Evolutionary conservation across 1,140 invertebrate species (phyloP), one percentile per base, ranked within the genome.

Genomic region (Drosophila guanche): DNA sequence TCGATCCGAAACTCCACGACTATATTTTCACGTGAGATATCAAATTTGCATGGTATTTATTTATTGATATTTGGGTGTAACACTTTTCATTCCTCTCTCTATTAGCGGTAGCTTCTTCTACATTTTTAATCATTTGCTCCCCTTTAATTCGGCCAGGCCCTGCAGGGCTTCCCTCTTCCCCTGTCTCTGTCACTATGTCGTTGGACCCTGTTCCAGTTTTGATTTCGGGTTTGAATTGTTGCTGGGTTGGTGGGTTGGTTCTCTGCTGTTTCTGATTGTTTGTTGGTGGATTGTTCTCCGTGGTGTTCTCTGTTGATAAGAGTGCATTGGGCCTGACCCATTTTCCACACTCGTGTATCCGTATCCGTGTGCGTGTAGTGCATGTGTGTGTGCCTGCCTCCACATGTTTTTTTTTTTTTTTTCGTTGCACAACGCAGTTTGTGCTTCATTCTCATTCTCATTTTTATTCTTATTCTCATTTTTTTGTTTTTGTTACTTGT

Each of bases 251-350:
- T 37, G 33, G 33, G 33, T 37, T 37, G 33, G 33, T 37, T 12
- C 33, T 33, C 29, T 33, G 33, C 6, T 14, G n/a, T 7, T 45
- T 14, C 40, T 12, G 25, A 27, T 27, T 42, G 10, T 42, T 42
- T 42, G 40, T 42, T 42, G 10, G 12, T 42, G 14, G 40, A 62
- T 25, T 59, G 61, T 12, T 43, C 53, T 51, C 33, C 41, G 51
- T 8, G 43, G 40, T 25, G 66, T 54, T 16, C n/a, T 54, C n/a
- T 53, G 56, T 8, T 29, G 43, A 50, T 37, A 29, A 51, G 33
- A 40, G 22, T 59, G 46, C 50, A 22, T 46, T 16, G 55, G 29
- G 29, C 8, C 76, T 84, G 79, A 79, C 79, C 79, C 54, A 84
- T 85, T 84, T 80, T 43, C 66, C 10, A 53, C 23, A 46, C n/a